Base-by-base conservation (phyloP, 2,113 vertebrate genomes). In the Cygnus buccinator region DNA sequence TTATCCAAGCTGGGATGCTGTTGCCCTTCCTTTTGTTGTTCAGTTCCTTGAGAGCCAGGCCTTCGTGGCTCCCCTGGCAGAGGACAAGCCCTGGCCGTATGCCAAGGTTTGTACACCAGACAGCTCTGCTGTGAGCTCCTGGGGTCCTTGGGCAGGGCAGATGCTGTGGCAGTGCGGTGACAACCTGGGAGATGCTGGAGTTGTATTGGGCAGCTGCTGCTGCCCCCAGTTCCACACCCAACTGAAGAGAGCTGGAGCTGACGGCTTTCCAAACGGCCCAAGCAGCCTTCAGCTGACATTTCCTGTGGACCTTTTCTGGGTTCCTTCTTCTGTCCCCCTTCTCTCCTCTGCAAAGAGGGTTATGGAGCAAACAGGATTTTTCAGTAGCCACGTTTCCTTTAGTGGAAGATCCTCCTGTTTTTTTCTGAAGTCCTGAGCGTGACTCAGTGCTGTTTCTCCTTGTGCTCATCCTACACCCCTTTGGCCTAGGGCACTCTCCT, bases 201-300 rank as follows among this genome's bases (percentile, higher is more conserved):
- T 2, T 63, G 22, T 39, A 43, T 3, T 20, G 58, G n/a, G 29
- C 2, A 16, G 1, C 19, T 28, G 12, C 68, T 68, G 37, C 39
- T 44, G 9, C 9, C 21, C 18, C 33, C 35, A 9, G 33, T 44
- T 50, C 43, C 43, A 1, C 0, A 2, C 2, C 1, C 10, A 61
- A 28, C 13, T 0, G 0, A 3, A 11, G 22, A 39, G 39, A 70
- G 37, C 62, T 26, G 43, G 39, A 70, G 43, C 62, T 29, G 43
- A 17, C 48, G 58, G 73, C 33, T 84, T 77, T 35, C 61, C 6
- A 6, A 39, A 71, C 19, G 68, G 54, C 48, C 58, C 33, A 19
- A 46, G 6, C 10, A 76, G 43, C 48, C 48, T 65, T 33, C 48
- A 58, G 50, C 59, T 84, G 35, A 29, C 4, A 2, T 6, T 25